phyloP scores from a whole-genome alignment of 2,888 invertebrate genomes.

The Hipparchia sbordonii region DNA sequence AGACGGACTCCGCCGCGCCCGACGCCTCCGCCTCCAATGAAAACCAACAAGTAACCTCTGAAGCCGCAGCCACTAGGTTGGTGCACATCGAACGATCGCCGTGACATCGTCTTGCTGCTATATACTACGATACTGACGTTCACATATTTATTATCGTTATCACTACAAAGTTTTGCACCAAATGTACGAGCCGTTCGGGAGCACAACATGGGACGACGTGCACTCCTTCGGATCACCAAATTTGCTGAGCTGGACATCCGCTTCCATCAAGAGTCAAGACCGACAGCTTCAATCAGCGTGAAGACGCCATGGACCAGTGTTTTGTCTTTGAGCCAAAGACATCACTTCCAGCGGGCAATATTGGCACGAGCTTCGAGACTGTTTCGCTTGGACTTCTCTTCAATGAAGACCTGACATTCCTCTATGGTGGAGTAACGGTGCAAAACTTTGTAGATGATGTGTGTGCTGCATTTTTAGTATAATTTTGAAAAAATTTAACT shows the following conservation, averaged over 20 bases:
- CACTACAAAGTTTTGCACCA: slow-evolving; percentile 83
- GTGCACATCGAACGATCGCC: slow-evolving; percentile 74
- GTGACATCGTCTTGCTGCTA: slow-evolving; percentile 70
- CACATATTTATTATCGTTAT: slow-evolving; percentile 57
- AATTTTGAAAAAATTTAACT: not conserved
- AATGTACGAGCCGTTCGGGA: slow-evolving; percentile 25
- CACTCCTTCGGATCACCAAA: not conserved
- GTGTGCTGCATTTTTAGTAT: slow-evolving; percentile 31
- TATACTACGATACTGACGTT: slow-evolving; percentile 65
- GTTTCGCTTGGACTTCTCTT: slow-evolving; percentile 11
- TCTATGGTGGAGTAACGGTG: slow-evolving; percentile 66
- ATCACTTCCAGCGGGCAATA: not conserved
- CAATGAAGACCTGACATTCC: slow-evolving; percentile 7
- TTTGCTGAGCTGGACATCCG: slow-evolving; percentile 3
- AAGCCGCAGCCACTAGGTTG: slow-evolving; percentile 79
- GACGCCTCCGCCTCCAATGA: slow-evolving; percentile 56
- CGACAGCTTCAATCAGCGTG: not conserved
- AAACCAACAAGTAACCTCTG: slow-evolving; percentile 69
- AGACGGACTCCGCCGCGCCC: slow-evolving; percentile 53
- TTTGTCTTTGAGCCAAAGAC: not conserved
- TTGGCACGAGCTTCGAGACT: not conserved
- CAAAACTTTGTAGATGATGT: slow-evolving; percentile 81
- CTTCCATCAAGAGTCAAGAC: slow-evolving; percentile 11
- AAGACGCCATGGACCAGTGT: not conserved
- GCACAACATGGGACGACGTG: not conserved